Base-by-base conservation (phyloP, 23 tunicate genomes). In the Diplosoma virens region DNA sequence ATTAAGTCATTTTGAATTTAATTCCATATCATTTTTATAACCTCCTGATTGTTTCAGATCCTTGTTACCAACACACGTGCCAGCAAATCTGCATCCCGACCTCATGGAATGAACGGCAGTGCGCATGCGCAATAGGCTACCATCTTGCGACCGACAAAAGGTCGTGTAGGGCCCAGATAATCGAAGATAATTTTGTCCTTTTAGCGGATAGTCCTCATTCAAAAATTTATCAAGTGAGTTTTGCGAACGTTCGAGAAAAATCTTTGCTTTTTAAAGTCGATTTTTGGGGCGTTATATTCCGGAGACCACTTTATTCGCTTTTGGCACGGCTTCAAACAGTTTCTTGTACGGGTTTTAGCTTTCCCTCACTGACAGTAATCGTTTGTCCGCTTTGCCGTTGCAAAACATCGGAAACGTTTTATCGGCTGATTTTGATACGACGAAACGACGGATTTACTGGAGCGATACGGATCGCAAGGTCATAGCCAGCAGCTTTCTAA, bases 21-120 rank as follows among this genome's bases (percentile, higher is more conserved):
- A n/a, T n/a, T n/a, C n/a, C n/a, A n/a, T n/a, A n/a, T n/a, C n/a
- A n/a, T n/a, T n/a, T n/a, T n/a, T n/a, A n/a, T n/a, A n/a, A n/a
- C n/a, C n/a, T n/a, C n/a, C n/a, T n/a, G n/a, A n/a, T n/a, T 61
- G 34, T 61, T 61, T 61, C 46, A 87, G 93, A 87, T 59, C 75
- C 77, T 17, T 87, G 93, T 36, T 20, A 58, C 2, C 46, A 66
- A 20, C 71, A 77, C 47, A 18, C 59, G 33, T 87, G 93, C 47
- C 47, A 74, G 24, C 82, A 87, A 58, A 63, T 87, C 14, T 87
- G 93, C 58, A 20, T 87, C 5, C 53, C 93, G 16, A 45, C 0
- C n/a, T 60, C 59, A 25, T n/a, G 30, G 55, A 7, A 30, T 6
- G 25, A 21, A 22, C 67, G 54, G 26, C n/a, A 23, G 33, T 87